A percentile compares a stretch with the other conserved stretches of the same genome.
Evolutionary conservation across 2,888 invertebrate species (phyloP).

Genomic region (Tridacna crocea): DNA sequence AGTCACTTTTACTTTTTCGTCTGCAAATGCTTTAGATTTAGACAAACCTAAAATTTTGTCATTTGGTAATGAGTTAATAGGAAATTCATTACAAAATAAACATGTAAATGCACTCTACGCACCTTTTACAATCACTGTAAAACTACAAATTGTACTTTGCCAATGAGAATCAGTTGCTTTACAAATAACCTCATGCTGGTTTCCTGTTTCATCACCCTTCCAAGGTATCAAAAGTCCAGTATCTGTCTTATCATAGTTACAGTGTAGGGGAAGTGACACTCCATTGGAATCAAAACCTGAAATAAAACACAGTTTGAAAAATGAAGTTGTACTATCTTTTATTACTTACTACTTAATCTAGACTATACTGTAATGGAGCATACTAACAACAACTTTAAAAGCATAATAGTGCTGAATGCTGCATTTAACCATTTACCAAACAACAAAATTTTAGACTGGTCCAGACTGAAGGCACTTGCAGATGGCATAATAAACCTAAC

Average conservation of each 20-base stretch:
- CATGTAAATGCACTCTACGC: background rate
- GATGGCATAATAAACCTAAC: too few relatives aligned
- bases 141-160: slow-evolving; percentile 71
- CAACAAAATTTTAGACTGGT: too few relatives aligned
- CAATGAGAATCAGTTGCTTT: slow-evolving; percentile 70
- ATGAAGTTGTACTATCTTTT: background rate
- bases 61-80: too few relatives aligned
- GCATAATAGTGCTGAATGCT: too few relatives aligned
- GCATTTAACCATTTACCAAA: too few relatives aligned
- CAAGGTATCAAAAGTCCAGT: slow-evolving; percentile 67
- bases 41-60: too few relatives aligned
- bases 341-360: background rate
- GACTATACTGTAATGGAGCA: too few relatives aligned
- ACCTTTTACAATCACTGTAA: slow-evolving; percentile 74
- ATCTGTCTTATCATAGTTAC: slow-evolving; percentile 67
- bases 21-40: too few relatives aligned
- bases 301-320: slow-evolving; percentile 17
- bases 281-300: slow-evolving; percentile 68
- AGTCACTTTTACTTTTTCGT: too few relatives aligned
- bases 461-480: too few relatives aligned
- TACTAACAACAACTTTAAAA: too few relatives aligned
- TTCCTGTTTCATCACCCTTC: slow-evolving; percentile 66
- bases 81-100: too few relatives aligned
- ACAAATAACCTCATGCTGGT: slow-evolving; percentile 72
- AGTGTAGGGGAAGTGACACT: slow-evolving; percentile 63